Percentiles rank a stretch among this genome's conserved stretches.
Conservation (phyloP, 2,113 vertebrate genomes). For the Lamprologus tigripictilis region DNA sequence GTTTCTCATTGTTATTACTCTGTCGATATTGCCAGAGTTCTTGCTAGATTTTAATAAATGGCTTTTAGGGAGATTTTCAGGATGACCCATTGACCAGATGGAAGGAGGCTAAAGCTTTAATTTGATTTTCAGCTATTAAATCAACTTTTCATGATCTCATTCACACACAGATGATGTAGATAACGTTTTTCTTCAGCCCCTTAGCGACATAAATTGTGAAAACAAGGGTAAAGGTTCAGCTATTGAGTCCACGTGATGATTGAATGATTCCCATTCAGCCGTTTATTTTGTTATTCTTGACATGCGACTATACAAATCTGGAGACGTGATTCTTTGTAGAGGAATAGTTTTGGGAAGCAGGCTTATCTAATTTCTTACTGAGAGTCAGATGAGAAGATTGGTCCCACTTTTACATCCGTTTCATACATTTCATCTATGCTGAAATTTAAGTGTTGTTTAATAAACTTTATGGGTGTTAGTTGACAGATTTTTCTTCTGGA, state of each 20-base stretch:
- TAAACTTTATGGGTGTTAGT: not conserved
- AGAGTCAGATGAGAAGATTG: not conserved
- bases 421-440: not conserved
- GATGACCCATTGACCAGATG: constrained; percentile 6
- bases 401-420: not conserved
- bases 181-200: not conserved
- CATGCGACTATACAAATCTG: not conserved
- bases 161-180: not conserved
- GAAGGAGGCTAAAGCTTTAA: not conserved
- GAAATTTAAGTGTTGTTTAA: not conserved
- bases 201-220: not conserved
- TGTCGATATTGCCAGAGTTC: constrained; percentile 22
- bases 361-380: not conserved
- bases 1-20: constrained; percentile 44
- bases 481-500: not conserved
- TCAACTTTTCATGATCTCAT: not conserved
- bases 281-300: not conserved
- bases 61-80: constrained; percentile 11
- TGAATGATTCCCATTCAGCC: not conserved
- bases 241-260: not conserved
- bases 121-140: constrained; percentile 24
- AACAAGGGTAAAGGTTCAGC: not conserved
- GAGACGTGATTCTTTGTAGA: not conserved
- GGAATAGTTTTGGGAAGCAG: not conserved
- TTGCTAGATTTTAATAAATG: constrained; percentile 25